Evolutionary conservation across 1,140 invertebrate genomes (phyloP), one percentile per base, ranked within the genome.

Genomic region (Acromyrmex echinatior): DNA sequence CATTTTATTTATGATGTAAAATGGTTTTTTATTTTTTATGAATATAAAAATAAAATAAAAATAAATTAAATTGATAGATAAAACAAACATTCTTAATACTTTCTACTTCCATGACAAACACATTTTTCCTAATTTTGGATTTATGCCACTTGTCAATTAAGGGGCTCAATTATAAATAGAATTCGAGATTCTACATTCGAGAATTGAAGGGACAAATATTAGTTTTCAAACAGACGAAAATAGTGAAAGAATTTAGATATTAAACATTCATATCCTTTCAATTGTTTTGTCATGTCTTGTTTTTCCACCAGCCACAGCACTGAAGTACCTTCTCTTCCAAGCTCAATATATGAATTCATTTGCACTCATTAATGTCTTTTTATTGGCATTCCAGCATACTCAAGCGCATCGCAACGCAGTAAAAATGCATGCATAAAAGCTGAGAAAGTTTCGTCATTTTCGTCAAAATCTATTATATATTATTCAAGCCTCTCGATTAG

Each of bases 341-440:
- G 6, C 14, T 5, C 80, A n/a, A 7, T 18, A 21, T 82, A 62
- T 84, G 70, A 76, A 84, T 84, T n/a, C 56, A 84, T 84, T 76
- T 63, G 58, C 56, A 74, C 9, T n/a, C 7, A 51, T 74, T 84
- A 84, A 49, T 28, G 14, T 9, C 7, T 84, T 84, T 82, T 82
- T 31, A 73, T 31, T 14, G 18, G 31, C 39, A 73, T 58, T 31
- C 14, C 25, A 18, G 21, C 21, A n/a, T 73, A 82, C 45, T 35
- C 60, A 66, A 21, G 62, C 60, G 62, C 45, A 18, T 58, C 35
- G 16, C 16, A 18, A 25, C 21, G 53, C 25, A 31, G 51, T 21
- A 74, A 74, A 74, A 84, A 74, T 21, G 4, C 28, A 21, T 28
- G 28, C 25, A 14, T 62, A 49, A 84, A 74, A 60, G 25, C 7